Evolutionary conservation across 64 coral and sea anemone genomes (phyloP).

Genomic region (Acropora tenuis): DNA sequence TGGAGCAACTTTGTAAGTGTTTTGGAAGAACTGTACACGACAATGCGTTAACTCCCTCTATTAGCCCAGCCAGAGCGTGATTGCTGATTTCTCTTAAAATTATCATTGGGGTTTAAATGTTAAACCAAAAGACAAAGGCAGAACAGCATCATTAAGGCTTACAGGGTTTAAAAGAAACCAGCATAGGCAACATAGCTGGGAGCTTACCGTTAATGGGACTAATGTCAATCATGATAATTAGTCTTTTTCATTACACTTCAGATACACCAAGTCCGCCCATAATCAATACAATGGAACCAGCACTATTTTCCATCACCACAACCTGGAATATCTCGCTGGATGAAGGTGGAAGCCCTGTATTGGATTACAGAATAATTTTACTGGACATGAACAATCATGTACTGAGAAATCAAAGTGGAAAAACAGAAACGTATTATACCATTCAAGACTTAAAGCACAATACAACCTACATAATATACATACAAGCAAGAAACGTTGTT

Average conservation of each 20-base stretch:
- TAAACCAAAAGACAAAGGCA: too few species aligned
- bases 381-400: background rate
- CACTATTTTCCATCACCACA: background rate
- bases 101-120: background rate
- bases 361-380: constrained; percentile 19
- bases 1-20: constrained; percentile 37
- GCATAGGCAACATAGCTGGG: too few species aligned
- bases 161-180: too few species aligned
- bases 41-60: background rate
- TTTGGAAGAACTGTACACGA: too few species aligned
- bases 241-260: background rate
- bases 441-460: background rate
- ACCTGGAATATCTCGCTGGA: background rate
- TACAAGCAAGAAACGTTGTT: background rate
- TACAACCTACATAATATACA: background rate
- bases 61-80: background rate
- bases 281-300: background rate
- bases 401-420: background rate
- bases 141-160: too few species aligned
- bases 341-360: background rate
- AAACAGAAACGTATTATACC: background rate
- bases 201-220: too few species aligned
- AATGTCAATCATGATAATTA: too few species aligned
- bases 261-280: background rate
- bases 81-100: background rate